phyloP scores from a whole-genome alignment of 2,113 vertebrate genomes.

The Rallus limicola region DNA sequence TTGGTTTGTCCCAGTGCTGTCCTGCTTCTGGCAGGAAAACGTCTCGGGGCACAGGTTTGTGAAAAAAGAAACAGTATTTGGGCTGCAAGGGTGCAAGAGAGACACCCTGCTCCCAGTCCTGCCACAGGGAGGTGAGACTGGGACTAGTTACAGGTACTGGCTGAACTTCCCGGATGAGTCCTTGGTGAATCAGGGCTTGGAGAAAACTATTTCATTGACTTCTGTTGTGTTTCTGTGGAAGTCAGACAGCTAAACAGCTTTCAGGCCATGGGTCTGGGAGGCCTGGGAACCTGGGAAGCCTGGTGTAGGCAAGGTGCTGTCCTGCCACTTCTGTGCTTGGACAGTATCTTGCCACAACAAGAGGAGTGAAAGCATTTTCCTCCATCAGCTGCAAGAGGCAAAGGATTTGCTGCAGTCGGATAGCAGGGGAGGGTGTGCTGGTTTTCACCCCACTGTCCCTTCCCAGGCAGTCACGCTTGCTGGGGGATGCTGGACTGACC shows the following conservation, averaged over 20 bases:
- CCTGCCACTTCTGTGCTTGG: not conserved
- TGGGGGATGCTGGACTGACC: not conserved
- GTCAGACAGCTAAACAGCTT: not conserved
- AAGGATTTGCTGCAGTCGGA: not conserved
- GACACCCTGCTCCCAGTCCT: not conserved
- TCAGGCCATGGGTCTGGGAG: not conserved
- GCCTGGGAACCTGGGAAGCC: not conserved
- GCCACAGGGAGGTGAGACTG: not conserved
- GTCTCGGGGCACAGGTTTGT: not conserved
- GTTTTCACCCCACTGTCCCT: not conserved
- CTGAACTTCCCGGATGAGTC: not conserved
- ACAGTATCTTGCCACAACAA: rapidly evolving
- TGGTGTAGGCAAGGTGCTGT: not conserved
- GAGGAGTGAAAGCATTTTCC: not conserved
- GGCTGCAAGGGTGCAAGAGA: not conserved
- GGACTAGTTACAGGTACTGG: not conserved
- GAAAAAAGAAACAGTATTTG: not conserved
- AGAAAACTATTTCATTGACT: not conserved
- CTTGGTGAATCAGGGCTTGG: not conserved
- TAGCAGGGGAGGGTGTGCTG: rapidly evolving
- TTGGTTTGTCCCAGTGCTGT: not conserved
- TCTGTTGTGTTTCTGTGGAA: not conserved
- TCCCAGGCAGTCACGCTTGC: rapidly evolving
- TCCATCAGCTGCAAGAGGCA: not conserved
- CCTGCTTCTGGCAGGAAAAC: not conserved